Evolutionary conservation across 2,888 invertebrate genomes (phyloP), one percentile per base, ranked within the genome.

Genomic region (Bhutanitis thaidina): DNA sequence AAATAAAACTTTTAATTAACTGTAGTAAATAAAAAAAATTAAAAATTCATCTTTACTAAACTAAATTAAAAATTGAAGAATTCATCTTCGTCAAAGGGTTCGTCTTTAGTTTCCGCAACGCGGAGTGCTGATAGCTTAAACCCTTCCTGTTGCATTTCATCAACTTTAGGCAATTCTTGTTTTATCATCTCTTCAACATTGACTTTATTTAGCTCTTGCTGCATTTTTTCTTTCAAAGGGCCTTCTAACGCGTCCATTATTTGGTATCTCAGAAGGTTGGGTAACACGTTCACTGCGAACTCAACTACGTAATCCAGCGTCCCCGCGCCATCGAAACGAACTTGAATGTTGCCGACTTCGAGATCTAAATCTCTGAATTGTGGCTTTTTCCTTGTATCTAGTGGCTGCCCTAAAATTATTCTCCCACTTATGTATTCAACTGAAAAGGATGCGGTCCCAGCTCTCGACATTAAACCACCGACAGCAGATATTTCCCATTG

Each of bases 241-340:
- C 93, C 92, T 79, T 96, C 96, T 34, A 96, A 73, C 0, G 95
- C 95, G 67, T 96, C 95, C 92, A 96, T 94, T 53, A 97, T 95
- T 80, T 96, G 96, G 71, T 96, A 95, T 48, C 97, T 91, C 54
- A 97, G 82, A 39, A 96, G 82, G 89, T 97, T 97, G 0, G 97
- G 96, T 44, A 97, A 68, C 40, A 97, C 89, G 74, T 97, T 97
- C 0, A 96, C 91, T 3, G 90, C 91, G 52, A 95, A 93, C 80
- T 97, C 97, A 54, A 96, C 86, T 0, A 94, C 70, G 68, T 96
- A 97, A 79, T 97, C 97, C 12, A 95, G 58, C 0, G 96, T 95
- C n/a, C 97, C 96, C 0, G 96, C 94, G 0, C 97, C 97, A 62
- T 96, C 92, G 63, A 94, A 94, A 15, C 96, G 90, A 13, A 96